Conservation (phyloP, 2,113 vertebrate species). For the Climacteris rufus region DNA sequence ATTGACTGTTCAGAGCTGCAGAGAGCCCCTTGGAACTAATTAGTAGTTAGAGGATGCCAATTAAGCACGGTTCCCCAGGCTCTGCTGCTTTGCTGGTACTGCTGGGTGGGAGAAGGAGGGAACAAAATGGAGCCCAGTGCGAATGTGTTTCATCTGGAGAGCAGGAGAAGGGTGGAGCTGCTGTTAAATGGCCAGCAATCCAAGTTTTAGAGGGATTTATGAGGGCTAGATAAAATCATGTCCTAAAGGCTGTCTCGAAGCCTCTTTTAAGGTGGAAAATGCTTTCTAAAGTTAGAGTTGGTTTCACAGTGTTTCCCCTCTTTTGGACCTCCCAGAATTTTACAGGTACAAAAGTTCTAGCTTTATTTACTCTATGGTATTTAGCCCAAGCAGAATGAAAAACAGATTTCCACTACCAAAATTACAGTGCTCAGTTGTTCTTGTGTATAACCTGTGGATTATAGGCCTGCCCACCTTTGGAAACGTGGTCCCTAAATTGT, state of each 20-base stretch:
- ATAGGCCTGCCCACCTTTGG: rapidly evolving
- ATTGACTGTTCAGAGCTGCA: not conserved
- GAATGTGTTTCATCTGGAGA: not conserved
- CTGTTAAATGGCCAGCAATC: not conserved
- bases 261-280: not conserved
- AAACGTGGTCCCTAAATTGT: not conserved
- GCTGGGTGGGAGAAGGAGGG: not conserved
- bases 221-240: not conserved
- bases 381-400: not conserved
- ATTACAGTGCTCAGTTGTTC: not conserved
- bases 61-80: not conserved
- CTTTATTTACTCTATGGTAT: not conserved
- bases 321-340: not conserved
- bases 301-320: not conserved
- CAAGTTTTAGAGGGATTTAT: not conserved
- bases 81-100: not conserved
- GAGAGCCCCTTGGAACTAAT: not conserved
- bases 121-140: not conserved
- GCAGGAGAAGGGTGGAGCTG: slow-evolving; percentile 14
- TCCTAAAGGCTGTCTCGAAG: not conserved
- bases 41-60: not conserved
- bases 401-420: not conserved
- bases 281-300: not conserved
- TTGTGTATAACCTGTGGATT: not conserved
- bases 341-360: not conserved